Percentiles rank a stretch among this genome's conserved stretches.
These are phyloP conservation scores for Hystrix brachyura DNA, from an alignment of 2,113 vertebrate genomes.

Conservation along the genomic window DNA sequence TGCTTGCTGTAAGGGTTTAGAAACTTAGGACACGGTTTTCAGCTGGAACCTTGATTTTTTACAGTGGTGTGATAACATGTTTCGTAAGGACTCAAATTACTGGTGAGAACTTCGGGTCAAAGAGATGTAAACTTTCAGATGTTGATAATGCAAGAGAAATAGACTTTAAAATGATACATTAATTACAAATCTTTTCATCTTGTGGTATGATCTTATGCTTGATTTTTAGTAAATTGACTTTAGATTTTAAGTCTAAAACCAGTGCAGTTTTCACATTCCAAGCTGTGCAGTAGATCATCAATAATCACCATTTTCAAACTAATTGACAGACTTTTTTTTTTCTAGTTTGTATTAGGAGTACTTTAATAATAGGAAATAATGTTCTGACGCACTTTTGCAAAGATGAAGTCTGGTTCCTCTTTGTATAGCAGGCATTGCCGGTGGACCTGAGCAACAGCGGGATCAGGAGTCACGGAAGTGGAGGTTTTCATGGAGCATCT, in stretches of 20 bases:
- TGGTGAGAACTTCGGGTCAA: constrained; percentile 8
- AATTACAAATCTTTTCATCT: constrained; percentile 25
- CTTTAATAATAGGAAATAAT: constrained; percentile 6
- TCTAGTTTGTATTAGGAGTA: constrained; percentile 12
- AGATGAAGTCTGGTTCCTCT: constrained; percentile 75
- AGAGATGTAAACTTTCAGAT: constrained; percentile 28
- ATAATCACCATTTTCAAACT: constrained; percentile 42
- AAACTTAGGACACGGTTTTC: neutral
- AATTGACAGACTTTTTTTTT: constrained; percentile 49
- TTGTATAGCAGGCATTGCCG: constrained; percentile 94
- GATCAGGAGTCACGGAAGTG: constrained; percentile 92
- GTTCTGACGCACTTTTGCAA: constrained; percentile 58
- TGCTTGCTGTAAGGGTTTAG: neutral
- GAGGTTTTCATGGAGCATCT: constrained; percentile 94
- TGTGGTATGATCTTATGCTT: constrained; percentile 13
- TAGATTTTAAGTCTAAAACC: constrained; percentile 52
- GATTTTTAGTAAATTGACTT: constrained; percentile 44
- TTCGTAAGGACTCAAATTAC: constrained; percentile 38
- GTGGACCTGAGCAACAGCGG: constrained; percentile 97
- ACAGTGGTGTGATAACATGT: neutral
- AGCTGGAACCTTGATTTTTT: constrained; percentile 33
- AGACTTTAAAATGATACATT: constrained; percentile 32
- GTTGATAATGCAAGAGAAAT: constrained; percentile 45
- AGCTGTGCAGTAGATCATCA: neutral
- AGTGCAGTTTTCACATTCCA: constrained; percentile 22